These are phyloP conservation scores for Pseudolaguvia tuberculata DNA, from an alignment of 2,113 vertebrate genomes.

Conservation along the genomic window DNA sequence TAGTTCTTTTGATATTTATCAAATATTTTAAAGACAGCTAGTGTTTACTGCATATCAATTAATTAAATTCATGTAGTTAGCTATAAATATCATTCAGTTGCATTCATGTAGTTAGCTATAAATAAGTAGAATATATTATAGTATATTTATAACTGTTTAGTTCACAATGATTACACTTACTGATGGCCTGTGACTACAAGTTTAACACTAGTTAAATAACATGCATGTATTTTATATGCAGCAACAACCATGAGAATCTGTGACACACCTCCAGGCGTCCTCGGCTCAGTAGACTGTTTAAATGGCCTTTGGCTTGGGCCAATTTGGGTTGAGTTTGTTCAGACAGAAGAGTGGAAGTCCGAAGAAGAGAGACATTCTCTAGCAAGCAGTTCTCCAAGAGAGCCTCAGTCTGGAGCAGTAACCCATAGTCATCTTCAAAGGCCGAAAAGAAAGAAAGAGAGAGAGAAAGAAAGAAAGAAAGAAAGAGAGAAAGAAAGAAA, in stretches of 20 bases:
- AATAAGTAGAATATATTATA: neutral
- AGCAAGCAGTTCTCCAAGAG: slow-evolving; percentile 85
- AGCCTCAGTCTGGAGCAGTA: slow-evolving; percentile 80
- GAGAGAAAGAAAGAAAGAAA: no score
- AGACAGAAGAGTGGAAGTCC: slow-evolving; percentile 72
- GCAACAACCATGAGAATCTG: neutral
- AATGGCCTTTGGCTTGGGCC: slow-evolving; percentile 74
- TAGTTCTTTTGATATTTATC: neutral
- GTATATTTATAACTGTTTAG: neutral
- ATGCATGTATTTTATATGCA: neutral
- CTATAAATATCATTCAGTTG: neutral
- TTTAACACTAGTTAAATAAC: neutral
- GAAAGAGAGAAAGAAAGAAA: neutral
- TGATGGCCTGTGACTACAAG: neutral
- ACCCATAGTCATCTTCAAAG: slow-evolving; percentile 80
- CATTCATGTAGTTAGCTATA: neutral
- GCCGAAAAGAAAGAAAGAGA: neutral
- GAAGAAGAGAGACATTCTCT: slow-evolving; percentile 79
- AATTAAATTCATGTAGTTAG: no score
- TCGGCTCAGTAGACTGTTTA: slow-evolving; percentile 80
- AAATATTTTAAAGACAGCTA: neutral
- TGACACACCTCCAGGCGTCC: slow-evolving; percentile 76
- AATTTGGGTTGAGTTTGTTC: slow-evolving; percentile 80
- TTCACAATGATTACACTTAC: neutral
- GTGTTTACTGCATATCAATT: neutral